These are phyloP conservation scores for Aradophagus sp. DNA, from an alignment of 1,140 invertebrate genomes.

Conservation along the genomic window DNA sequence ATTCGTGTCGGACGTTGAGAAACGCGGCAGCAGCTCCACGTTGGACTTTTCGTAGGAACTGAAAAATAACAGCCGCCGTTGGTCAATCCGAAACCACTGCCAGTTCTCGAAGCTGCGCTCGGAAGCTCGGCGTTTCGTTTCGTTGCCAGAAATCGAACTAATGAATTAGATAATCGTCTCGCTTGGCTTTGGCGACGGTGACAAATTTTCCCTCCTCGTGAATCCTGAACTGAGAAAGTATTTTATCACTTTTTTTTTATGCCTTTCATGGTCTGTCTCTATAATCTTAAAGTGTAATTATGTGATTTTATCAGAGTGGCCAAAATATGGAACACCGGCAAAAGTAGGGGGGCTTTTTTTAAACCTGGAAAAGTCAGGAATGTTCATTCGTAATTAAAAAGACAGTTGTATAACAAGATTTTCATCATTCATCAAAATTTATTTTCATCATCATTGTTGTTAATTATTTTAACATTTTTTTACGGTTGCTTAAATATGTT, in stretches of 20 bases:
- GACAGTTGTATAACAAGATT: no score
- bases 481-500: no score
- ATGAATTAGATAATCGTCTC: no score
- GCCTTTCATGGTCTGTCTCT: neutral
- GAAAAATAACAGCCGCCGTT: conserved; percentile 57
- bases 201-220: conserved; percentile 32
- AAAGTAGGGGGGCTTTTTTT: no score
- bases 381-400: no score
- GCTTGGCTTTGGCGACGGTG: conserved; percentile 29
- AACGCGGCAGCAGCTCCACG: conserved; percentile 28
- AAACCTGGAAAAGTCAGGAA: no score
- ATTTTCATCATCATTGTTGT: no score
- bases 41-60: conserved; percentile 33
- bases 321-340: no score
- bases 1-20: conserved; percentile 27
- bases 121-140: conserved; percentile 43
- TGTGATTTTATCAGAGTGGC: no score
- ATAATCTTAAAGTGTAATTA: no score
- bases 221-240: conserved; percentile 56
- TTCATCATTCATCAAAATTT: no score
- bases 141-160: conserved; percentile 37
- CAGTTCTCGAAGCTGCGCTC: conserved; percentile 39
- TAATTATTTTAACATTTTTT: no score
- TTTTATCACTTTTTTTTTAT: conserved; percentile 46
- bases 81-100: conserved; percentile 56